Evolutionary conservation across 2,797 vertebrate species (phyloP).

Genomic region (Danio jaintianensis): DNA sequence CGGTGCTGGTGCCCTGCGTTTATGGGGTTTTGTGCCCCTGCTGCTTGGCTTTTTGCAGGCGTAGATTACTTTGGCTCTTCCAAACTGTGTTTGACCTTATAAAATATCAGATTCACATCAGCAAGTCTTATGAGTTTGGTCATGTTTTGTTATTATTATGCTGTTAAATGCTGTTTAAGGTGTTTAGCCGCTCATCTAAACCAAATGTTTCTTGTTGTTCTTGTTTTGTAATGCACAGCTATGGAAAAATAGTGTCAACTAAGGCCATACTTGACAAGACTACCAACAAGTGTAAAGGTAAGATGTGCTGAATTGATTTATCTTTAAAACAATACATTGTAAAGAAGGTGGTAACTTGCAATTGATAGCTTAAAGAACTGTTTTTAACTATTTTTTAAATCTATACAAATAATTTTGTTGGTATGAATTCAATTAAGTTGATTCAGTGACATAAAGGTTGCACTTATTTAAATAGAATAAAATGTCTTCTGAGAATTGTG

Average conservation of each 20-base stretch:
- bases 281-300: conserved; percentile 97
- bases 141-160: background rate
- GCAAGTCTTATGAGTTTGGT: conserved; percentile 1
- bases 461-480: too few relatives aligned
- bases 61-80: conserved; percentile 20
- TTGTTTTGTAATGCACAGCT: conserved; percentile 77
- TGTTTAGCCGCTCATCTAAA: background rate
- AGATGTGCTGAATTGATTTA: conserved; percentile 51
- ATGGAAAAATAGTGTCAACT: conserved; percentile 96
- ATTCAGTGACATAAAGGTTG: too few relatives aligned
- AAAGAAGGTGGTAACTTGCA: too few relatives aligned
- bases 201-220: conserved; percentile 22
- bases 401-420: too few relatives aligned
- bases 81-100: conserved; percentile 30
- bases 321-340: background rate
- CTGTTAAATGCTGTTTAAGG: background rate
- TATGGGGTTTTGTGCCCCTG: conserved; percentile 13
- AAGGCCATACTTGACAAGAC: conserved; percentile 96
- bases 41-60: conserved; percentile 16
- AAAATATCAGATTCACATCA: conserved; percentile 17
- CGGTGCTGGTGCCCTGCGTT: conserved; percentile 1
- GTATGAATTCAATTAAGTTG: too few relatives aligned
- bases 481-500: too few relatives aligned
- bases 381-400: too few relatives aligned
- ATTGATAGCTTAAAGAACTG: too few relatives aligned